These are phyloP conservation scores for Drosophila affinis DNA, from an alignment of 2,888 invertebrate species.

Conservation along the genomic window DNA sequence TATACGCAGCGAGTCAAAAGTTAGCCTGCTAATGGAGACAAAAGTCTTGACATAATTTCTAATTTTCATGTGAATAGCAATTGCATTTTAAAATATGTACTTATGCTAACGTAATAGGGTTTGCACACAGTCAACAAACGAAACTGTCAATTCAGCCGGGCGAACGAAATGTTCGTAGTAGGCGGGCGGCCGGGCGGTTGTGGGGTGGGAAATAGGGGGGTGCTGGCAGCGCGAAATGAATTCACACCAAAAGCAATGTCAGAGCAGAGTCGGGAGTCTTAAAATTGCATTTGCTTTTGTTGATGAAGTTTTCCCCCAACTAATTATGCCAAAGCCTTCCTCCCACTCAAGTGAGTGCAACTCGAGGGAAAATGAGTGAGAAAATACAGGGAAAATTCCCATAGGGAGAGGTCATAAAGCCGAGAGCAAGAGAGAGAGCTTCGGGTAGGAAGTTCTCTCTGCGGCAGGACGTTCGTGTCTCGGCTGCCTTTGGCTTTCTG, in stretches of 20 bases:
- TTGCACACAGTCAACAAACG: constrained; percentile 13
- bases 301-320: constrained; percentile 34
- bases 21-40: constrained; percentile 19
- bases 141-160: constrained; percentile 22
- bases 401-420: too few relatives aligned
- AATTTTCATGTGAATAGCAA: constrained; percentile 60
- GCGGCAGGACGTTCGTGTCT: constrained; percentile 19
- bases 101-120: constrained; percentile 33
- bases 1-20: too few relatives aligned
- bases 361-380: constrained; percentile 28
- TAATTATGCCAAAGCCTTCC: constrained; percentile 25
- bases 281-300: constrained; percentile 43
- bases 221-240: constrained; percentile 18
- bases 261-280: constrained; percentile 17
- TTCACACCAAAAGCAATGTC: constrained; percentile 28
- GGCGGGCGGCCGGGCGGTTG: background rate
- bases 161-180: background rate
- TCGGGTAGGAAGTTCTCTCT: constrained; percentile 13
- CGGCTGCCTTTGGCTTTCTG: constrained; percentile 60
- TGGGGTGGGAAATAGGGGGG: background rate
- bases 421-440: constrained; percentile 23
- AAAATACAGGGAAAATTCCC: constrained; percentile 64
- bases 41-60: constrained; percentile 56
- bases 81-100: constrained; percentile 47
- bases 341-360: background rate